These are phyloP conservation scores for Emys orbicularis DNA, from an alignment of 2,797 vertebrate species.

Conservation along the genomic window DNA sequence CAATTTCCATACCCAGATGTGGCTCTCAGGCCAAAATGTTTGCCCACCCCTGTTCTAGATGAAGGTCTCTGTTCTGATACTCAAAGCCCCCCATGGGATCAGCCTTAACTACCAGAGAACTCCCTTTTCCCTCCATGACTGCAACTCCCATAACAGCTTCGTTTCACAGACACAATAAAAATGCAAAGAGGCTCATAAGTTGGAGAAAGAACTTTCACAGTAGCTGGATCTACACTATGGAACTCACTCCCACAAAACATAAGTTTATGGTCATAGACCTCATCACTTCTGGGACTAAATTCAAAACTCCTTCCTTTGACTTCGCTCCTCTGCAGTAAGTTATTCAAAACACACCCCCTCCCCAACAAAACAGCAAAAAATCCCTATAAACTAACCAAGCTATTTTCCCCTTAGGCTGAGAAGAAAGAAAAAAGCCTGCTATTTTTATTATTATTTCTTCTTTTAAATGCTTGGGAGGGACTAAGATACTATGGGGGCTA, in stretches of 20 bases:
- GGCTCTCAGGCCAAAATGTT: too few species aligned
- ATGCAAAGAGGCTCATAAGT: not conserved
- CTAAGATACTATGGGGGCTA: not conserved
- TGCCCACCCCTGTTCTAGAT: not conserved
- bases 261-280: not conserved
- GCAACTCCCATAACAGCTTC: not conserved
- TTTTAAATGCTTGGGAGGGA: conserved; percentile 9
- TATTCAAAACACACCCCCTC: not conserved
- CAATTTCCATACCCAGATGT: too few species aligned
- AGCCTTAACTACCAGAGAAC: conserved; percentile 6
- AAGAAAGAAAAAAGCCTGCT: not conserved
- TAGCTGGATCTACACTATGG: not conserved
- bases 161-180: not conserved
- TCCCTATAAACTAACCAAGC: not conserved
- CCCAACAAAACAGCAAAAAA: not conserved
- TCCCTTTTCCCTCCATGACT: not conserved
- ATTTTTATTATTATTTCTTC: not conserved
- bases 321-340: not conserved
- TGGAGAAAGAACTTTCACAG: not conserved
- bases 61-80: not conserved
- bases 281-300: not conserved
- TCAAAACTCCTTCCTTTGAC: conserved; percentile 1
- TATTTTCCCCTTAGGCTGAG: not conserved
- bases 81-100: not conserved
- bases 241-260: not conserved